A percentile compares a stretch with the other conserved stretches of the same genome.
These are phyloP conservation scores for Heliconius himera DNA, from an alignment of 1,140 invertebrate species.

Conservation along the genomic window DNA sequence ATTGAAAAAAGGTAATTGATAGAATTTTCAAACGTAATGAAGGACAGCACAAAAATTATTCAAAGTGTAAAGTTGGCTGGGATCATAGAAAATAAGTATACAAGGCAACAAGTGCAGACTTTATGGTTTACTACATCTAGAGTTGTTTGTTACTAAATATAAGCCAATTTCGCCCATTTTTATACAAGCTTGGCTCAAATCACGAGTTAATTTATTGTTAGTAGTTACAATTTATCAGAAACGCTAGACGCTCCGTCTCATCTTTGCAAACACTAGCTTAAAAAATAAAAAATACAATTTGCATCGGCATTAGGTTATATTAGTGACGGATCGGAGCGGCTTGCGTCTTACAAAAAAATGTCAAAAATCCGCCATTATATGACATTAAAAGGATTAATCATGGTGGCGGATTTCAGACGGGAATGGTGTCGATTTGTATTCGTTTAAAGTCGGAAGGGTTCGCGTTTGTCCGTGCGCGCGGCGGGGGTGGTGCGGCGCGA, in stretches of 20 bases:
- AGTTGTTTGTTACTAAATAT: conserved; percentile 72
- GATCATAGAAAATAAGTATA: conserved; percentile 73
- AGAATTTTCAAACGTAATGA: conserved; percentile 56
- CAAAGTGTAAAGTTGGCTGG: conserved; percentile 52
- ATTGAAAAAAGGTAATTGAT: conserved; percentile 54
- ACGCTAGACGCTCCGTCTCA: conserved; percentile 25
- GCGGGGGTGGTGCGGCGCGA: conserved; percentile 69
- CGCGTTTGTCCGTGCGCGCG: conserved; percentile 75
- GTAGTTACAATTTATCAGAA: conserved; percentile 65
- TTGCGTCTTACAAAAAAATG: conserved; percentile 38
- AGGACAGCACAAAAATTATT: conserved; percentile 69
- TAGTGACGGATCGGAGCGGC: conserved; percentile 49
- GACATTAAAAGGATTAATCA: conserved; percentile 16
- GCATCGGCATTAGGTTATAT: conserved; percentile 36
- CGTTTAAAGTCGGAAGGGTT: conserved; percentile 79
- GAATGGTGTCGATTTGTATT: conserved; percentile 44
- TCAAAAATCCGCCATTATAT: conserved; percentile 40
- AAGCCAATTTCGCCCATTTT: conserved; percentile 74
- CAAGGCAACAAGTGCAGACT: conserved; percentile 81
- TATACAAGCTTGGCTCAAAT: conserved; percentile 75
- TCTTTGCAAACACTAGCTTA: conserved; percentile 36
- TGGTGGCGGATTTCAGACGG: conserved; percentile 41
- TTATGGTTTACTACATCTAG: conserved; percentile 77
- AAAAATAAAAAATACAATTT: conserved; percentile 36
- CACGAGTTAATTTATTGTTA: conserved; percentile 78